Percentiles rank a stretch among this genome's conserved stretches.
Conservation (phyloP, 2,888 invertebrate species). For the Rhingia rostrata region DNA sequence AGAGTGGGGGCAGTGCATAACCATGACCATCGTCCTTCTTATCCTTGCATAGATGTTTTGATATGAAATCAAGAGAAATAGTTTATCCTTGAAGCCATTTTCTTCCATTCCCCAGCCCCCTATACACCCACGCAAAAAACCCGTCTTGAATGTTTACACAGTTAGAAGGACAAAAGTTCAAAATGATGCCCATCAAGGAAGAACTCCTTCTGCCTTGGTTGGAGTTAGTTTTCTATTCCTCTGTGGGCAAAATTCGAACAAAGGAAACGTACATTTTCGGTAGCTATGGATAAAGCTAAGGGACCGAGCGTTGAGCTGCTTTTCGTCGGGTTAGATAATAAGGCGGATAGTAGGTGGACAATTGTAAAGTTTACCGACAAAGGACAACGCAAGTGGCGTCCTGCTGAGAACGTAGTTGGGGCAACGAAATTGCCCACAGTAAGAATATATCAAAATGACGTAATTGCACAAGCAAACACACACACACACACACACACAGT, state of each 20-base stretch:
- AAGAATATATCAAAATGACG: constrained; percentile 54
- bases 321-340: constrained; percentile 44
- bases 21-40: not conserved
- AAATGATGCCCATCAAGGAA: constrained; percentile 58
- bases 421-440: constrained; percentile 19
- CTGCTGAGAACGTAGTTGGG: constrained; percentile 4
- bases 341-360: constrained; percentile 39
- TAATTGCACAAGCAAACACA: constrained; percentile 53
- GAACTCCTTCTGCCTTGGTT: not conserved
- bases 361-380: constrained; percentile 48
- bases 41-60: constrained; percentile 15
- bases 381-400: constrained; percentile 10
- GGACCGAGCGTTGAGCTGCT: not conserved
- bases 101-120: not conserved
- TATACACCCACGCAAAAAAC: not conserved
- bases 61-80: constrained; percentile 19
- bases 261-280: constrained; percentile 57
- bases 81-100: constrained; percentile 12
- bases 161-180: constrained; percentile 47
- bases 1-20: not conserved
- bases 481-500: not conserved
- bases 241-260: constrained; percentile 48
- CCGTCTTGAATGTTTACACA: constrained; percentile 37
- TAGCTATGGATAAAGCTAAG: constrained; percentile 36
- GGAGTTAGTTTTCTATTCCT: constrained; percentile 55